Evolutionary conservation across 2,797 vertebrate genomes (phyloP).

Genomic region (Coregonus sp.): DNA sequence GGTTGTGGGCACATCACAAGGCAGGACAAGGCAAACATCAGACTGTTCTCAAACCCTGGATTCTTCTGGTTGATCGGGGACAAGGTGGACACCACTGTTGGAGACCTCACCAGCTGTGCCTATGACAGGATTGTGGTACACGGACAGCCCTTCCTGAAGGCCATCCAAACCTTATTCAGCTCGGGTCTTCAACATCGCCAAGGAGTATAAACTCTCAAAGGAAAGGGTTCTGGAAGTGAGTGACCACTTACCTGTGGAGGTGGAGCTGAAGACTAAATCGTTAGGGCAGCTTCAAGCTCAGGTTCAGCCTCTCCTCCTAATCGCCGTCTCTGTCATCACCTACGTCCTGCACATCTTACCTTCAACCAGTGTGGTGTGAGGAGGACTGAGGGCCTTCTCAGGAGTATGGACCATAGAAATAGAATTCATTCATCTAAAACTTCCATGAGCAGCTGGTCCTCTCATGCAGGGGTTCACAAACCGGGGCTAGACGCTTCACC

Average conservation of each 20-base stretch:
- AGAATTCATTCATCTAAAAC: neutral
- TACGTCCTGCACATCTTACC: conserved; percentile 17
- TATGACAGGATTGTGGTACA: conserved; percentile 69
- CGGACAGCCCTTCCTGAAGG: conserved; percentile 50
- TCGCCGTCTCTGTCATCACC: neutral
- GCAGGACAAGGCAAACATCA: conserved; percentile 41
- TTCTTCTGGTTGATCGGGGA: conserved; percentile 67
- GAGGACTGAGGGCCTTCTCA: neutral
- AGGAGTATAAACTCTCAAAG: conserved; percentile 25
- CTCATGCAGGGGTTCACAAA: neutral
- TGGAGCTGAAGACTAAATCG: conserved; percentile 40
- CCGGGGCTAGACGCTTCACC: neutral
- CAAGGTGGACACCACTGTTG: conserved; percentile 58
- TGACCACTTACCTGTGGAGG: conserved; percentile 50
- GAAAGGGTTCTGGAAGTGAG: conserved; percentile 39
- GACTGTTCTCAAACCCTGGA: conserved; percentile 37
- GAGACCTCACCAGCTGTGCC: conserved; percentile 42
- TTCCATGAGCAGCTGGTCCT: neutral
- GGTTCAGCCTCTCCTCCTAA: conserved; percentile 47
- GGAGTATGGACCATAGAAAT: neutral
- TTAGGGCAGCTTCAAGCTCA: conserved; percentile 33
- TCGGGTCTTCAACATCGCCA: conserved; percentile 37
- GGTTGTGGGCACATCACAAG: conserved; percentile 58
- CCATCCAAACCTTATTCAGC: conserved; percentile 43
- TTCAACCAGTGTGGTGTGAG: neutral